Base-by-base conservation (phyloP, 2,113 vertebrate genomes). In the Anhinga rufa region DNA sequence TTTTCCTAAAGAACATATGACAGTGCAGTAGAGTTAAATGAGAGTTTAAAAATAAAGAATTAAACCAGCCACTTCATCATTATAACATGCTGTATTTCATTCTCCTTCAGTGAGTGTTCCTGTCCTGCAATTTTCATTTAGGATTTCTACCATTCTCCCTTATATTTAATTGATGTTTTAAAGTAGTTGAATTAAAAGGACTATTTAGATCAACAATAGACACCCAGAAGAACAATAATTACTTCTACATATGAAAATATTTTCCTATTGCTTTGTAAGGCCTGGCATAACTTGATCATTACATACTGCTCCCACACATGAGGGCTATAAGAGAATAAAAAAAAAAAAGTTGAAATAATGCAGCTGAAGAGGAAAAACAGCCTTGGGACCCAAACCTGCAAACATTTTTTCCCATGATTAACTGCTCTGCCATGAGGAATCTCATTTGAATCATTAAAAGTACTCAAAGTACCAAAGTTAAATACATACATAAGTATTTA, bases 391-490 rank as follows among this genome's bases (percentile, higher is more conserved):
- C 62, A 89, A 96, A 94, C 46, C 75, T 93, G 75, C 58, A 93
- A 93, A 55, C 81, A 87, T 91, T 95, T 96, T 64, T 87, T 93
- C 66, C 89, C 84, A 62, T 93, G 86, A 93, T 91, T 95, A 96
- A 94, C 84, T 95, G 76, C 69, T 90, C 78, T 90, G 71, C 86
- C 66, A 34, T 26, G 17, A 95, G 74, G 46, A 89, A 87, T 76
- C 74, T 94, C 29, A 91, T 91, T 90, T 85, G 62, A 91, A 77
- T 89, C 86, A 95, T 89, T 91, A 89, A 52, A 44, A 65, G 22
- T 82, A 62, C 62, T 82, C 74, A 89, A 70, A 94, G 60, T 74
- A 88, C 42, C 48, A 20, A 84, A 94, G 76, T 83, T 92, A 90
- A 93, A 90, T 62, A 60, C 54, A 34, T 60, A 42, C 16, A 4